phyloP scores from a whole-genome alignment of 2,113 vertebrate genomes.

The Lonchura striata region DNA sequence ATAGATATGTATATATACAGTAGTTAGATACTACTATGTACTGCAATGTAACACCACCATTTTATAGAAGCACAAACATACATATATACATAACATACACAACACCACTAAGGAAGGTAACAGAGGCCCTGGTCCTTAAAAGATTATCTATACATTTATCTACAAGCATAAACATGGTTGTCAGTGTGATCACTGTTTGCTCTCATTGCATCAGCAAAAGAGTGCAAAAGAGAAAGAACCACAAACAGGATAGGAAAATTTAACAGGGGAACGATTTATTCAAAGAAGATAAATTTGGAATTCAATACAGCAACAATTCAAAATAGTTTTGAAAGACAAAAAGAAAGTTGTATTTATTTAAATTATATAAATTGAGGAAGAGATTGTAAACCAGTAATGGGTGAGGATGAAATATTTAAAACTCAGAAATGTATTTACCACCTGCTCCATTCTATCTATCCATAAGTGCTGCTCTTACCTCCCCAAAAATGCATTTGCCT shows the following conservation, averaged over 20 bases:
- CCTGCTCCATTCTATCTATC: background rate
- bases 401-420: background rate
- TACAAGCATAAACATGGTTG: background rate
- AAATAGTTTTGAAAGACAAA: slow-evolving; percentile 20
- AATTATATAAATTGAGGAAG: background rate
- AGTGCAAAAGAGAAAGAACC: background rate
- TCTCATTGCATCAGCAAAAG: background rate
- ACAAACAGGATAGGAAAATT: background rate
- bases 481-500: background rate
- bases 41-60: no score
- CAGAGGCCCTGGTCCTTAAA: background rate
- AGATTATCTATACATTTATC: background rate
- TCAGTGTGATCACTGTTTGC: background rate
- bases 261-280: background rate
- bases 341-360: slow-evolving; percentile 33
- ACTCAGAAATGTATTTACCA: slow-evolving; percentile 6
- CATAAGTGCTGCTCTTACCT: background rate
- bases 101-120: background rate
- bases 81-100: background rate
- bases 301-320: background rate
- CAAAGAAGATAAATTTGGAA: background rate
- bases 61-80: background rate
- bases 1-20: background rate
- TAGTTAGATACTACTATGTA: background rate
- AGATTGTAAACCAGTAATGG: background rate